Percentiles rank a stretch among this genome's conserved stretches.
Conservation (phyloP, 2,888 invertebrate genomes). For the Linnaemya vulpina region DNA sequence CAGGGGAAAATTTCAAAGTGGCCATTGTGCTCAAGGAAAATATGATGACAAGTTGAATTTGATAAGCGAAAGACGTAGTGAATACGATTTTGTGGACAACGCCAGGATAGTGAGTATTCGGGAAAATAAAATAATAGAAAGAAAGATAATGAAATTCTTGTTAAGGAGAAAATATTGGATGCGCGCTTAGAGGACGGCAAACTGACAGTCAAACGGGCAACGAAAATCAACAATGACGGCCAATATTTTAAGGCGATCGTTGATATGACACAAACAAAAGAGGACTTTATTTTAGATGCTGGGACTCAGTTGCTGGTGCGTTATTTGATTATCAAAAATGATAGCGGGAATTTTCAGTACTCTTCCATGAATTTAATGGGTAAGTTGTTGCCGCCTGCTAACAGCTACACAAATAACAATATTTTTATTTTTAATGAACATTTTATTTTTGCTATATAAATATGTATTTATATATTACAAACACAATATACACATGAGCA, state of each 20-base stretch:
- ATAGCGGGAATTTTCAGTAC: conserved; percentile 76
- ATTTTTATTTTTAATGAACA: too few relatives aligned
- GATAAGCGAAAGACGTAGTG: conserved; percentile 78
- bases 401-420: not conserved
- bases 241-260: conserved; percentile 78
- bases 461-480: too few relatives aligned
- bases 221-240: conserved; percentile 77
- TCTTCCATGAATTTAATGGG: conserved; percentile 79
- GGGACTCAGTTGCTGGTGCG: conserved; percentile 79
- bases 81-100: conserved; percentile 79
- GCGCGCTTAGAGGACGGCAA: conserved; percentile 76
- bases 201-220: conserved; percentile 76
- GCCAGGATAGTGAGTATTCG: conserved; percentile 73
- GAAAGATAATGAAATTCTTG: not conserved
- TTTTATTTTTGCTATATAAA: too few relatives aligned
- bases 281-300: conserved; percentile 78
- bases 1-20: conserved; percentile 74
- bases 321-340: conserved; percentile 77
- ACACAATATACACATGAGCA: too few relatives aligned
- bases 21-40: conserved; percentile 78
- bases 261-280: conserved; percentile 78
- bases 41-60: conserved; percentile 77
- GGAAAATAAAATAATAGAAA: not conserved
- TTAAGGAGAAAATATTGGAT: conserved; percentile 76
- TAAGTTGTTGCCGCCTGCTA: conserved; percentile 40